These are phyloP conservation scores for Aethes cnicana DNA, from an alignment of 2,888 invertebrate species.

Conservation along the genomic window DNA sequence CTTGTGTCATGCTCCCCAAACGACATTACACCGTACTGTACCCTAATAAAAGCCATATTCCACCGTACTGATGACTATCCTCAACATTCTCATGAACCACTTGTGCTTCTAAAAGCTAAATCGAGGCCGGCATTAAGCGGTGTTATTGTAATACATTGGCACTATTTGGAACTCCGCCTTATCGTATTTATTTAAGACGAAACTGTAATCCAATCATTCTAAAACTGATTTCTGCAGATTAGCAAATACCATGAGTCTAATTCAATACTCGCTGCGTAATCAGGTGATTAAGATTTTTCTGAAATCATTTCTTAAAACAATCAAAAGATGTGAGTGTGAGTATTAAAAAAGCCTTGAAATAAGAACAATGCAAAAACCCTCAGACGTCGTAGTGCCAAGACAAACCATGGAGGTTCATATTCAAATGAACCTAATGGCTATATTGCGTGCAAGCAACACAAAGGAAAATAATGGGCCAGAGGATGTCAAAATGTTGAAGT, in stretches of 20 bases:
- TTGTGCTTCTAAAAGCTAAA: constrained; percentile 43
- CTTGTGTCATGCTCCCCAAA: constrained; percentile 39
- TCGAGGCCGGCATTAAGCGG: constrained; percentile 37
- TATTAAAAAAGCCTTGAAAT: constrained; percentile 18
- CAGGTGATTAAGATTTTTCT: no score
- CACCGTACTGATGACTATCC: not conserved
- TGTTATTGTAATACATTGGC: constrained; percentile 26
- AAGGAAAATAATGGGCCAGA: constrained; percentile 51
- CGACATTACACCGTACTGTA: constrained; percentile 1
- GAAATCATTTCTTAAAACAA: constrained; percentile 7
- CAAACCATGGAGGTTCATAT: constrained; percentile 47
- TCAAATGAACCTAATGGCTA: constrained; percentile 63
- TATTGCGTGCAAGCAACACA: constrained; percentile 60
- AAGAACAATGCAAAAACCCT: constrained; percentile 27
- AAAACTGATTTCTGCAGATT: constrained; percentile 8
- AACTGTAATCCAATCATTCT: not conserved
- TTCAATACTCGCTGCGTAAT: no score
- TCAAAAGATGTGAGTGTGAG: constrained; percentile 6
- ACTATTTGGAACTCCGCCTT: constrained; percentile 23
- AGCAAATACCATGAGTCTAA: not conserved
- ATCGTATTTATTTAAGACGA: constrained; percentile 22
- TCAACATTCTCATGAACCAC: constrained; percentile 14
- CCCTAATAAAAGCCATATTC: constrained; percentile 7
- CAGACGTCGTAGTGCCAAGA: constrained; percentile 30
- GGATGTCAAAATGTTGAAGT: constrained; percentile 45